Evolutionary conservation across 2,888 invertebrate species (phyloP).

Genomic region (Eilema sororculum): DNA sequence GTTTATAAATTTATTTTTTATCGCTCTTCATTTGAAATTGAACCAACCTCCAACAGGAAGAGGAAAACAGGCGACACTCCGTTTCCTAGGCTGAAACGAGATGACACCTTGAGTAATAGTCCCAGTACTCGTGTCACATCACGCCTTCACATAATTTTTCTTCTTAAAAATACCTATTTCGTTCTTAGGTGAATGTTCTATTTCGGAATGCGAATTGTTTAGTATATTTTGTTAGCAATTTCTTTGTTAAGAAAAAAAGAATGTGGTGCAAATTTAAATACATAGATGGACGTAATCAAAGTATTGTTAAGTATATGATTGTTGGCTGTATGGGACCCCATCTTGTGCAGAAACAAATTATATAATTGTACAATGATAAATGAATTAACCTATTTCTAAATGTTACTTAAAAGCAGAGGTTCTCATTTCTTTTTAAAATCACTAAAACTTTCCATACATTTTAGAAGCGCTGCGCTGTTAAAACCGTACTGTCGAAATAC

Average conservation of each 20-base stretch:
- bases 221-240: not conserved
- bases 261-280: not conserved
- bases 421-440: too few relatives aligned
- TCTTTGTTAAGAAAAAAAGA: not conserved
- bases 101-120: conserved; percentile 83
- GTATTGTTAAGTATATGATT: too few relatives aligned
- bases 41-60: conserved; percentile 33
- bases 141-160: conserved; percentile 74
- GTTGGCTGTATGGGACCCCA: too few relatives aligned
- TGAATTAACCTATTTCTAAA: not conserved
- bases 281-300: not conserved
- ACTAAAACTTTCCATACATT: too few relatives aligned
- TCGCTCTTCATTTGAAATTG: conserved; percentile 31
- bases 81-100: conserved; percentile 66
- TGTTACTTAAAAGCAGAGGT: not conserved
- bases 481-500: too few relatives aligned
- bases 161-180: conserved; percentile 65
- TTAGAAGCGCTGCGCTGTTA: too few relatives aligned
- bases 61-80: conserved; percentile 66
- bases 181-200: conserved; percentile 23
- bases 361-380: too few relatives aligned
- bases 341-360: too few relatives aligned
- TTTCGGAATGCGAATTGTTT: conserved; percentile 22
- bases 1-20: not conserved
- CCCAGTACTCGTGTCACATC: conserved; percentile 70